phyloP scores from a whole-genome alignment of 2,888 invertebrate species.

The Cheilosia pagana region DNA sequence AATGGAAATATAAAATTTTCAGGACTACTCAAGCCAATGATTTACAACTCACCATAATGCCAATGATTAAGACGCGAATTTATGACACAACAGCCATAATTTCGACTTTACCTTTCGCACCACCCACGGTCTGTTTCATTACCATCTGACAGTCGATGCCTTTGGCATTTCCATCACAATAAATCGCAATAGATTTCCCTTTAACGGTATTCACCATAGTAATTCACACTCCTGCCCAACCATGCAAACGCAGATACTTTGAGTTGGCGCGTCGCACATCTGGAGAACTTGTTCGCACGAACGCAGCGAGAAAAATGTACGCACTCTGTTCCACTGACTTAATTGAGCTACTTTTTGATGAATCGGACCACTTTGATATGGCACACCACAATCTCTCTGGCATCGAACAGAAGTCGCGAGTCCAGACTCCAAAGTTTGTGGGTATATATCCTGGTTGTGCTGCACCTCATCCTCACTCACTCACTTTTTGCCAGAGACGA shows the following conservation, averaged over 20 bases:
- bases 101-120: conserved; percentile 22
- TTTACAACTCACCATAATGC: conserved; percentile 6
- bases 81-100: conserved; percentile 22
- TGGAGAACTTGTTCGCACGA: conserved; percentile 46
- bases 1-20: not conserved
- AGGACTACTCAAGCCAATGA: not conserved
- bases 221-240: conserved; percentile 52
- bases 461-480: too few relatives aligned
- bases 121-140: conserved; percentile 55
- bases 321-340: conserved; percentile 37
- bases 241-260: conserved; percentile 6
- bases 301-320: conserved; percentile 14
- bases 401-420: conserved; percentile 27
- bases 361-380: conserved; percentile 44
- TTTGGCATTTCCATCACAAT: conserved; percentile 66
- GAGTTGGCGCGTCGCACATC: conserved; percentile 22
- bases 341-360: conserved; percentile 53
- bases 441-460: conserved; percentile 35
- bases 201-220: conserved; percentile 54
- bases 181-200: conserved; percentile 69
- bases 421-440: conserved; percentile 5
- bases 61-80: conserved; percentile 20
- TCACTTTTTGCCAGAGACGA: conserved; percentile 27
- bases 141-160: conserved; percentile 39
- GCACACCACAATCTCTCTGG: conserved; percentile 7